Conservation (phyloP, 2,888 invertebrate genomes). For the Epistrophe grossulariae region DNA sequence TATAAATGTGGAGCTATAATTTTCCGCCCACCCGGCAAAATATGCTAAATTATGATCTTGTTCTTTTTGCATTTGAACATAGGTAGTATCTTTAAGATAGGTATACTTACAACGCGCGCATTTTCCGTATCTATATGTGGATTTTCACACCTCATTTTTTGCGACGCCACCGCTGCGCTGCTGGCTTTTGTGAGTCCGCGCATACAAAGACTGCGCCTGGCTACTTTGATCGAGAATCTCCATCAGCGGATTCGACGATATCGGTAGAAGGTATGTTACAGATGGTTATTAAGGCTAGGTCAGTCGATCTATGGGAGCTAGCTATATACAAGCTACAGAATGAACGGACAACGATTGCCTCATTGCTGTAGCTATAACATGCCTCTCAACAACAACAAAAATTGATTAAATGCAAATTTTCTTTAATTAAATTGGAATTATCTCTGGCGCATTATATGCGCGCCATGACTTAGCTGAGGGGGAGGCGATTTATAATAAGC, state of each 20-base stretch:
- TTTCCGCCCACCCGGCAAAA: slow-evolving; percentile 67
- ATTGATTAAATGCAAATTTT: slow-evolving; percentile 72
- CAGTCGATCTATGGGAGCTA: slow-evolving; percentile 32
- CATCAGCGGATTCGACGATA: neutral
- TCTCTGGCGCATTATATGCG: slow-evolving; percentile 32
- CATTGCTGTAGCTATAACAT: slow-evolving; percentile 54
- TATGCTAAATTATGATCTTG: slow-evolving; percentile 71
- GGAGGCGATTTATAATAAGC: slow-evolving; percentile 5
- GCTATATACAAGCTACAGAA: neutral
- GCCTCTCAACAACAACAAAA: slow-evolving; percentile 53
- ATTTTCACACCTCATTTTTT: slow-evolving; percentile 70
- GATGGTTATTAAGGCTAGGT: neutral
- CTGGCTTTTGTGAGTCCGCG: slow-evolving; percentile 31
- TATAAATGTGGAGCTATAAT: slow-evolving; percentile 60
- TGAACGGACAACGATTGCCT: slow-evolving; percentile 35
- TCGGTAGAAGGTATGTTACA: neutral
- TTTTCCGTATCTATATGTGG: slow-evolving; percentile 22
- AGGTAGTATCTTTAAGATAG: slow-evolving; percentile 35
- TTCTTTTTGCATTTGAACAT: slow-evolving; percentile 48
- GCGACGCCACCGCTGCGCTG: neutral
- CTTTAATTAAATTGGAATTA: slow-evolving; percentile 74
- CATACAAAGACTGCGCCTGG: neutral
- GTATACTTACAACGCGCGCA: neutral
- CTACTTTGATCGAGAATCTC: slow-evolving; percentile 50
- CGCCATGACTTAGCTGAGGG: slow-evolving; percentile 6